Conservation (phyloP, 2,888 invertebrate genomes). For the Piscicola geometra region DNA sequence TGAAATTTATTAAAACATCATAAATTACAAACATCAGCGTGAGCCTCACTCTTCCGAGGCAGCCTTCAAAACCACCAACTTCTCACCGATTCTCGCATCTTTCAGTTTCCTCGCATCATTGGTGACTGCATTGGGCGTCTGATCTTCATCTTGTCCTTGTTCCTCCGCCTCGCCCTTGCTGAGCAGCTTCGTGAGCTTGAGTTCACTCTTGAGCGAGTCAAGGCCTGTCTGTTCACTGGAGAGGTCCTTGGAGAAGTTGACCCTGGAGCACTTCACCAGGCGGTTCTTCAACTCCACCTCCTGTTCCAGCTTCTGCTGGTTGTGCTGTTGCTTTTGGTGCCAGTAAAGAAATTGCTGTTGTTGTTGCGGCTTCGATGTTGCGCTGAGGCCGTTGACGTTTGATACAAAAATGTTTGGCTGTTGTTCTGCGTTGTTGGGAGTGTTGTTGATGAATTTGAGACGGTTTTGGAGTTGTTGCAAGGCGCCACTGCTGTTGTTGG, state of each 20-base stretch:
- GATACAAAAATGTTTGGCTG: not conserved
- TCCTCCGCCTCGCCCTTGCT: not conserved
- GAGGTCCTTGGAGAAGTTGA: not conserved
- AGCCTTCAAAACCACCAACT: not conserved
- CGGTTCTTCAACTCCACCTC: constrained; percentile 6
- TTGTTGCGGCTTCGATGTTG: not conserved
- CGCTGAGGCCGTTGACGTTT: not conserved
- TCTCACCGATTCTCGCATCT: not conserved
- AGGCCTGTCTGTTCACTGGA: not conserved
- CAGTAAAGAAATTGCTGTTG: constrained; percentile 10
- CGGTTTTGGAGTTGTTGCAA: constrained; percentile 1
- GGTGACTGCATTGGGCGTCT: not conserved
- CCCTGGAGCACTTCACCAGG: constrained; percentile 2
- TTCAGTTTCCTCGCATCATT: not conserved
- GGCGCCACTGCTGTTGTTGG: not conserved
- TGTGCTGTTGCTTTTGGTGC: constrained; percentile 2
- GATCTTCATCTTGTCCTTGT: not conserved
- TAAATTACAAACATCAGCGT: not conserved
- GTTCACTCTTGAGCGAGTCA: constrained; percentile 5
- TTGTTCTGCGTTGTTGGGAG: not conserved
- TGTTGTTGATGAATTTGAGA: constrained; percentile 4
- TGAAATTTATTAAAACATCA: not conserved
- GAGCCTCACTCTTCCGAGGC: not conserved
- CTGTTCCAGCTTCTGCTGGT: constrained; percentile 5
- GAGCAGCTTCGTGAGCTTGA: constrained; percentile 10